Evolutionary conservation across 1,140 invertebrate genomes (phyloP).

Genomic region (Neodiprion virginianus): DNA sequence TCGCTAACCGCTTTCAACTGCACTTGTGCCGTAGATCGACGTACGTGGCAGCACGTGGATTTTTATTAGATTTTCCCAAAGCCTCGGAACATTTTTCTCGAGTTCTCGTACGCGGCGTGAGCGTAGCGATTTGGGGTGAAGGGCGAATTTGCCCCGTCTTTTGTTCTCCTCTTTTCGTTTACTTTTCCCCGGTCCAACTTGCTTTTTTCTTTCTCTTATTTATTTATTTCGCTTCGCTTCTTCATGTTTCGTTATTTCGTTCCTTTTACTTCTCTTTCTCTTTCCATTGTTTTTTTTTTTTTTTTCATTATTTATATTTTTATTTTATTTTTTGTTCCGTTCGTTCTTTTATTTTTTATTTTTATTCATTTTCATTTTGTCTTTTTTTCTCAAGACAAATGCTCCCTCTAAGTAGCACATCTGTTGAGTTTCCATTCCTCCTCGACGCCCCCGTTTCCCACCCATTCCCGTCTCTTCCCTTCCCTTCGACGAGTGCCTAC

Average conservation of each 20-base stretch:
- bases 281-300: not conserved
- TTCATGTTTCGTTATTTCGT: too few relatives aligned
- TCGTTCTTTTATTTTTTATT: too few relatives aligned
- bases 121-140: not conserved
- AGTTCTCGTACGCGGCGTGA: not conserved
- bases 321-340: too few relatives aligned
- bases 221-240: too few relatives aligned
- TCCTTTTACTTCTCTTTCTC: not conserved
- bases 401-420: not conserved
- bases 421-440: constrained; percentile 1
- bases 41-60: not conserved
- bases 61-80: not conserved
- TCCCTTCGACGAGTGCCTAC: not conserved
- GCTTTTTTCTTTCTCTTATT: not conserved
- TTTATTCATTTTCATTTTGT: too few relatives aligned
- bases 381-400: not conserved
- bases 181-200: not conserved
- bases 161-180: not conserved
- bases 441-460: not conserved
- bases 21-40: too few relatives aligned
- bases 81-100: not conserved
- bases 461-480: not conserved
- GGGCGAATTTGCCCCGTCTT: not conserved
- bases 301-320: not conserved
- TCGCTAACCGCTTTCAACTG: too few relatives aligned